Evolutionary conservation across 2,113 vertebrate species (phyloP).

Genomic region (Mesoclemmys tuberculata): DNA sequence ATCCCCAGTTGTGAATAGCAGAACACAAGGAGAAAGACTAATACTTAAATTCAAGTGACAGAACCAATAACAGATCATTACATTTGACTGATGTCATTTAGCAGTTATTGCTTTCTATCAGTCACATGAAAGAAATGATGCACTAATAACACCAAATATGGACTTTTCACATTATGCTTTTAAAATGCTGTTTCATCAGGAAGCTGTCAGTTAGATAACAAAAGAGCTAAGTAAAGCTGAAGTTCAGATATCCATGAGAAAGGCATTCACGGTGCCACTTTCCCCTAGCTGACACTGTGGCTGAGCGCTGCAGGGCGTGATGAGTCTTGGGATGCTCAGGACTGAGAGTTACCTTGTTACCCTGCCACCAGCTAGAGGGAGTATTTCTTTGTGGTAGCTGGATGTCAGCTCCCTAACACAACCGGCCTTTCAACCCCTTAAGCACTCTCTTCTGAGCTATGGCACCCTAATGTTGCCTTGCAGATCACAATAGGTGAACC

Average conservation of each 20-base stretch:
- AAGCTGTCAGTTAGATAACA: not conserved
- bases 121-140: not conserved
- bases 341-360: not conserved
- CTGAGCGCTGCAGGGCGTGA: not conserved
- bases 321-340: not conserved
- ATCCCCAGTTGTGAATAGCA: conserved; percentile 20
- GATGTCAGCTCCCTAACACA: not conserved
- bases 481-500: not conserved
- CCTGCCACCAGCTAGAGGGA: not conserved
- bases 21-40: not conserved
- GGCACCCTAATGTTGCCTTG: not conserved
- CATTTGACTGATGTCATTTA: conserved; percentile 43
- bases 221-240: not conserved
- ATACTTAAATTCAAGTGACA: not conserved
- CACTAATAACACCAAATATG: not conserved
- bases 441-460: not conserved
- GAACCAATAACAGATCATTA: conserved; percentile 10
- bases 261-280: not conserved
- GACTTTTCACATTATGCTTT: not conserved
- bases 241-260: not conserved
- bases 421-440: not conserved
- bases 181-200: conserved; percentile 40
- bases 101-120: conserved; percentile 20
- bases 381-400: not conserved
- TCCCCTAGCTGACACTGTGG: not conserved